These are phyloP conservation scores for Caenorhabditis uteleia DNA, from an alignment of 2,888 invertebrate species.

Conservation along the genomic window DNA sequence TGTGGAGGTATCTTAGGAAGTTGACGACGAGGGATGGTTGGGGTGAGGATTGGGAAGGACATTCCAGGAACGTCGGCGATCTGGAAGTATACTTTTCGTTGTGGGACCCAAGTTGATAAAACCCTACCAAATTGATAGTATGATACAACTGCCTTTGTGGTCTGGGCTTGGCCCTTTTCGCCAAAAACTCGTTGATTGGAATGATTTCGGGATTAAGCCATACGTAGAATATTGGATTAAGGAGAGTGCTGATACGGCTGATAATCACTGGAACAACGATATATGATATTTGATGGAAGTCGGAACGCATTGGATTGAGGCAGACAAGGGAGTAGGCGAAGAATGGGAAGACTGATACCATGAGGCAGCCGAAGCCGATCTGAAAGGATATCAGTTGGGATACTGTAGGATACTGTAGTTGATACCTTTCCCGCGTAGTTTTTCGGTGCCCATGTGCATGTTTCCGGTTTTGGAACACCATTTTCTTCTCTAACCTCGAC, in stretches of 20 bases:
- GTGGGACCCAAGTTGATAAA: not conserved
- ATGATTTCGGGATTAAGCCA: conserved; percentile 56
- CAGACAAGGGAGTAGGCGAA: conserved; percentile 54
- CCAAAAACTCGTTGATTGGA: conserved; percentile 46
- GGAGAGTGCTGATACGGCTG: conserved; percentile 43
- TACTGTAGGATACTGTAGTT: not conserved
- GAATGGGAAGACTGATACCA: conserved; percentile 53
- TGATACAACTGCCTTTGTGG: conserved; percentile 52
- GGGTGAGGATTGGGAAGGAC: conserved; percentile 55
- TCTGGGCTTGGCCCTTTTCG: conserved; percentile 42
- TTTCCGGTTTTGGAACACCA: conserved; percentile 11
- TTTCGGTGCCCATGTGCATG: conserved; percentile 50
- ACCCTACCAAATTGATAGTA: conserved; percentile 53
- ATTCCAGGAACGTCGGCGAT: conserved; percentile 48
- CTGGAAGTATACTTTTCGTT: conserved; percentile 7
- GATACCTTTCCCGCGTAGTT: conserved; percentile 49
- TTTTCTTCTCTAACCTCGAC: conserved; percentile 44
- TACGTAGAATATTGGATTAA: conserved; percentile 56
- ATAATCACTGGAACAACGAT: conserved; percentile 44
- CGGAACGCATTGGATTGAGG: conserved; percentile 54
- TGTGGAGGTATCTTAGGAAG: conserved; percentile 56
- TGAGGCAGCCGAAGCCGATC: conserved; percentile 53
- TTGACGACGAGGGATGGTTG: conserved; percentile 52
- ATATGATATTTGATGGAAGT: conserved; percentile 34
- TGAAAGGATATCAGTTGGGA: conserved; percentile 4